phyloP scores from a whole-genome alignment of 2,113 vertebrate species.

The Colinus virginianus region DNA sequence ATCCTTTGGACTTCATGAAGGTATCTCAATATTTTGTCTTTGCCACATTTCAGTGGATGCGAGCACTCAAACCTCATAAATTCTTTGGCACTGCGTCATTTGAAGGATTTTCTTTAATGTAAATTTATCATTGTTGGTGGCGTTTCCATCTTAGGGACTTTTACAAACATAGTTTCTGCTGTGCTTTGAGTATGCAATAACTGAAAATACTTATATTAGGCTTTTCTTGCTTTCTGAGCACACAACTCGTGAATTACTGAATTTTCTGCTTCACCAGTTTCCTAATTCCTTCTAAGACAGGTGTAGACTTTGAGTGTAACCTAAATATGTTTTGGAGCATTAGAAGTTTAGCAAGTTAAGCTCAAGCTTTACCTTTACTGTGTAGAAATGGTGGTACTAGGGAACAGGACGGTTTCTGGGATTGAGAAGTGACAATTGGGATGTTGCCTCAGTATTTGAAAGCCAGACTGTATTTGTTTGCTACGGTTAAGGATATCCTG shows the following conservation, averaged over 20 bases:
- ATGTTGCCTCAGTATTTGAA: fast-evolving
- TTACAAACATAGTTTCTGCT: background rate
- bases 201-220: fast-evolving
- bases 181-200: background rate
- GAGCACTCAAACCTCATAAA: background rate
- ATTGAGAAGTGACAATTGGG: fast-evolving
- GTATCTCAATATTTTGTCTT: background rate
- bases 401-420: background rate
- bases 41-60: background rate
- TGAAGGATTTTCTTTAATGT: background rate
- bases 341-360: background rate
- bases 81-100: background rate
- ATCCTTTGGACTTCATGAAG: background rate
- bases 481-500: background rate
- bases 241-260: background rate
- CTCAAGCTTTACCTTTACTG: background rate
- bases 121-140: background rate
- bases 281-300: background rate
- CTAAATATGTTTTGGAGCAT: background rate
- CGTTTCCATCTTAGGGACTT: background rate
- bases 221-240: background rate
- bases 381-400: background rate
- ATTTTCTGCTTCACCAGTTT: background rate
- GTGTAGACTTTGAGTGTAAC: background rate
- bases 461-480: background rate